Base-by-base conservation (phyloP, 2,797 vertebrate genomes). In the Gadopsis marmoratus region DNA sequence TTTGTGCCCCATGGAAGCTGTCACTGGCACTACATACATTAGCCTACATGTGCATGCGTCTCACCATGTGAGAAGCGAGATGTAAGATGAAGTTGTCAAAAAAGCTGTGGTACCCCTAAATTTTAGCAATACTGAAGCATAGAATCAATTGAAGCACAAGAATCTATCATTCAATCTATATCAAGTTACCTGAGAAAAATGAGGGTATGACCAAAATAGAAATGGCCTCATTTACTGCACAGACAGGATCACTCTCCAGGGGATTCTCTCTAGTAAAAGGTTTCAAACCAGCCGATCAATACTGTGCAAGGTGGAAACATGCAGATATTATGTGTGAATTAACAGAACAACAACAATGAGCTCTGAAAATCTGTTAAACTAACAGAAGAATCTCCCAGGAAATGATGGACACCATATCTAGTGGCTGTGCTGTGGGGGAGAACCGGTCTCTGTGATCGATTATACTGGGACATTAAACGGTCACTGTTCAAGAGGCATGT, bases 171-270 rank as follows among this genome's bases (percentile, higher is more conserved):
- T 86, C 68, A 48, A 73, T 67, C 70, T 39, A 39, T 72, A 59
- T 74, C 72, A 62, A 75, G 82, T 90, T 76, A 89, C 82, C 81
- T 2, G 66, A 75, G 62, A 78, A 79, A 81, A 76, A 37, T 41
- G 51, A 74, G n/a, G 33, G 55, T 26, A 64, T 59, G 78, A 65
- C 82, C 39, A 35, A 90, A 89, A 90, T 81, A 91, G 87, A 87
- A 83, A 88, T 78, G 7, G 68, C 43, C 79, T 91, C 68, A 84
- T 84, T 88, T 86, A 77, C 76, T 78, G 51, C 53, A 62, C 47
- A 41, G 73, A 48, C 62, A 29, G 68, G 51, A 81, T 43, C 54
- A 51, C 48, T 67, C 65, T 51, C 23, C 0, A 0, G 53, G 60
- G 71, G 45, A 68, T 70, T 78, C 47, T 70, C 33, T 56, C 33